Conservation (phyloP, 2,113 vertebrate species). For the Tragelaphus imberbis region DNA sequence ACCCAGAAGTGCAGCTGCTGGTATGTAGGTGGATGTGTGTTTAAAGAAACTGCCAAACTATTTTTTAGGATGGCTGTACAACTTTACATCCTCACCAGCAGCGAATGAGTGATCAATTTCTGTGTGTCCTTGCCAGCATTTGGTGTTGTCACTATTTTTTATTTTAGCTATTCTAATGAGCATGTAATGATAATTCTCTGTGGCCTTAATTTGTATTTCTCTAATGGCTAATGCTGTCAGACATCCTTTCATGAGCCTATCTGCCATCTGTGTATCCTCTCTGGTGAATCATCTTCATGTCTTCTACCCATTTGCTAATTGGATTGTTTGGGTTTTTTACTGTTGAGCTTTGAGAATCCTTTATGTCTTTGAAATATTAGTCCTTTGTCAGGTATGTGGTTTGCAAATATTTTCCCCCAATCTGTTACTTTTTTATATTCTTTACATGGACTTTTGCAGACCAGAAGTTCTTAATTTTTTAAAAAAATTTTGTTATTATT, state of each 20-base stretch:
- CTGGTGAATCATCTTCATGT: background rate
- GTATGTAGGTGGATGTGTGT: background rate
- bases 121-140: background rate
- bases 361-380: background rate
- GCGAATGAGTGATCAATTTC: accelerated
- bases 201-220: background rate
- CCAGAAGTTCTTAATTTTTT: background rate
- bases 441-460: background rate
- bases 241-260: background rate
- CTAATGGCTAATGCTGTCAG: background rate
- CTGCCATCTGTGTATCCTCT: background rate
- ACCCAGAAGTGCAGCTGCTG: background rate
- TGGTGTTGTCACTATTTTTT: background rate
- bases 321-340: background rate
- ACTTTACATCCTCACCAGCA: background rate
- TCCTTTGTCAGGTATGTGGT: background rate
- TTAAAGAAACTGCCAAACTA: background rate
- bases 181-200: background rate
- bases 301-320: background rate
- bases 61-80: background rate
- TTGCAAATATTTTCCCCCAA: background rate
- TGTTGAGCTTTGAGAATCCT: background rate
- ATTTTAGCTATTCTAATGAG: background rate
- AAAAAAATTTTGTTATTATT: background rate
- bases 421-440: background rate